Base-by-base conservation (phyloP, 2,888 invertebrate species). In the Caenorhabditis japonica region DNA sequence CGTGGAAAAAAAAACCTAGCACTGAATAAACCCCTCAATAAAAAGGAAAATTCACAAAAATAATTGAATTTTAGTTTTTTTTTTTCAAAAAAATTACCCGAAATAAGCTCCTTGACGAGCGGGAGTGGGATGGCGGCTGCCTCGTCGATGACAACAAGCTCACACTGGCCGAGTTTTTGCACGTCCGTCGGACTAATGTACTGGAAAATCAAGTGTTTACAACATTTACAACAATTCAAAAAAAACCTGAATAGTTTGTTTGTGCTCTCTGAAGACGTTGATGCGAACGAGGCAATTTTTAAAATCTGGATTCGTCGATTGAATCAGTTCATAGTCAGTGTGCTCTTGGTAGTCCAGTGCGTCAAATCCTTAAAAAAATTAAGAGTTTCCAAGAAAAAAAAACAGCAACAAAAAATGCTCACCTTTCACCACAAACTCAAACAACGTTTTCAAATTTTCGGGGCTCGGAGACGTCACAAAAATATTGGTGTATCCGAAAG, bases 381-480 rank as follows among this genome's bases (percentile, higher is more conserved):
- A n/a, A n/a, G n/a, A n/a, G n/a, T n/a, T n/a, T n/a, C n/a, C n/a
- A n/a, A n/a, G n/a, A n/a, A n/a, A n/a, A n/a, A n/a, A n/a, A n/a
- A n/a, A n/a, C n/a, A n/a, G n/a, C n/a, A n/a, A n/a, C n/a, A n/a
- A n/a, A n/a, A n/a, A n/a, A n/a, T n/a, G n/a, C n/a, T n/a, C n/a
- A n/a, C n/a, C 95, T 90, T 96, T 96, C 60, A 97, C 92, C 3
- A 97, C 91, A 88, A 99, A 99, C 88, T 97, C 94, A 89, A 99
- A 99, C 10, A 99, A 90, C 0, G 99, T 99, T 72, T 94, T 94
- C 87, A 99, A 91, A 90, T 99, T 99, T 89, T 99, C 99, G 0
- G 99, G 97, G 88, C 94, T 94, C 0, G 99, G 99, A 58, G 96
- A 95, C 0, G 99, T 97, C 36, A 99, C 95, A 89, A 95, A 97